Percentiles rank a stretch among this genome's conserved stretches.
These are phyloP conservation scores for Erebia aethiops DNA, from an alignment of 2,888 invertebrate species.

Conservation along the genomic window DNA sequence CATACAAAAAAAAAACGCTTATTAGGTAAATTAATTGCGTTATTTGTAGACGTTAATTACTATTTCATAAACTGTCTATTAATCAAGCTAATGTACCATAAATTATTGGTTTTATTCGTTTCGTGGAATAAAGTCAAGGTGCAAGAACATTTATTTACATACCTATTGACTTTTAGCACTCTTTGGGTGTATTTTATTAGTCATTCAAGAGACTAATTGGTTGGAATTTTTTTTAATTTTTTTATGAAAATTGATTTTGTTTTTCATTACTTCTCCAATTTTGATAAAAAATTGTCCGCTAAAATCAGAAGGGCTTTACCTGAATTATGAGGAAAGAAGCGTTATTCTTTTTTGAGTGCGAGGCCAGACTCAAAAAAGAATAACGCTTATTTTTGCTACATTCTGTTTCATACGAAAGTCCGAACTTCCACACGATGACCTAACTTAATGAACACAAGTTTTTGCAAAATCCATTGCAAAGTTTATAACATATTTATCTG, in stretches of 20 bases:
- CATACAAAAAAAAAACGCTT: slow-evolving; percentile 45
- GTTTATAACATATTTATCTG: not conserved
- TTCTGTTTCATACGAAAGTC: no score
- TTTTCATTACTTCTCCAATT: no score
- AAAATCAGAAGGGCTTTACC: no score
- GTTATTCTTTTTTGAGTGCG: no score
- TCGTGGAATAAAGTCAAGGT: slow-evolving; percentile 24
- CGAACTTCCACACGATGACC: not conserved
- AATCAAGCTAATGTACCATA: slow-evolving; percentile 49
- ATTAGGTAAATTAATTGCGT: slow-evolving; percentile 54
- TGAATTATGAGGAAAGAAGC: no score
- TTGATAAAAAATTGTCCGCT: no score
- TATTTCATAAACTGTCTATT: slow-evolving; percentile 55
- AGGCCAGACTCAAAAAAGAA: no score
- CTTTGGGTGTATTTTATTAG: slow-evolving; percentile 1
- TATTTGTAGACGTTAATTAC: slow-evolving; percentile 59
- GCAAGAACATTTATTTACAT: slow-evolving; percentile 10
- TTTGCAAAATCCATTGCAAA: not conserved
- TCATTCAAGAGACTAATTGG: not conserved
- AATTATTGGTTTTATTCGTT: slow-evolving; percentile 35
- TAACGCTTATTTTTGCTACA: no score
- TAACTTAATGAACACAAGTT: not conserved
- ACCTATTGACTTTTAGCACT: slow-evolving; percentile 13
- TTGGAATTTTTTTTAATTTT: no score
- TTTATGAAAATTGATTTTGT: no score